phyloP scores from a whole-genome alignment of 2,113 vertebrate genomes.

The Ceyx melanurus region DNA sequence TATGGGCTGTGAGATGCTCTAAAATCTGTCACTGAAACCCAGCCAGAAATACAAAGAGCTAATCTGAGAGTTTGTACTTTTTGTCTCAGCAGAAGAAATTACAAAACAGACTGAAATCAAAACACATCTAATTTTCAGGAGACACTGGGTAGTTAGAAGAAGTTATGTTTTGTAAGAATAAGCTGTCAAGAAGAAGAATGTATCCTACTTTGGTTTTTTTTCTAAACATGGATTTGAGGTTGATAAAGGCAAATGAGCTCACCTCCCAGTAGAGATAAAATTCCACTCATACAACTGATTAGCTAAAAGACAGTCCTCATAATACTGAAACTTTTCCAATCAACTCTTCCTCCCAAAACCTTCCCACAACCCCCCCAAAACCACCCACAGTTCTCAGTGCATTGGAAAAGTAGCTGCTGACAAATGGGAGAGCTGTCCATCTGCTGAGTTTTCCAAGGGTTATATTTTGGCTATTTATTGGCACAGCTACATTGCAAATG shows the following conservation, averaged over 20 bases:
- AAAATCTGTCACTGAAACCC: neutral
- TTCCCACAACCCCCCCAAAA: neutral
- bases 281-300: slow-evolving; percentile 50
- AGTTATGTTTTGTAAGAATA: slow-evolving; percentile 5
- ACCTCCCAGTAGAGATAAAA: slow-evolving; percentile 68
- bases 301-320: slow-evolving; percentile 32
- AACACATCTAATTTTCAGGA: slow-evolving; percentile 20
- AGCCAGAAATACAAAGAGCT: neutral
- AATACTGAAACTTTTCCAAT: slow-evolving; percentile 32
- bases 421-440: neutral
- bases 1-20: neutral
- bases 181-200: slow-evolving; percentile 20
- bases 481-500: neutral
- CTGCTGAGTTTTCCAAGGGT: slow-evolving; percentile 26
- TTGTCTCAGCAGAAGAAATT: slow-evolving; percentile 9
- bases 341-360: neutral
- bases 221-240: slow-evolving; percentile 50
- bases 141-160: slow-evolving; percentile 29
- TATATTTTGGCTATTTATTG: slow-evolving; percentile 42
- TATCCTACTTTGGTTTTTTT: neutral
- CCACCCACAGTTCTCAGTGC: neutral
- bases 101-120: slow-evolving; percentile 19
- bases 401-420: slow-evolving; percentile 12
- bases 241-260: slow-evolving; percentile 18
- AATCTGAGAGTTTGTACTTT: neutral